phyloP scores from a whole-genome alignment of 1,140 invertebrate species.

The Diprion similis region DNA sequence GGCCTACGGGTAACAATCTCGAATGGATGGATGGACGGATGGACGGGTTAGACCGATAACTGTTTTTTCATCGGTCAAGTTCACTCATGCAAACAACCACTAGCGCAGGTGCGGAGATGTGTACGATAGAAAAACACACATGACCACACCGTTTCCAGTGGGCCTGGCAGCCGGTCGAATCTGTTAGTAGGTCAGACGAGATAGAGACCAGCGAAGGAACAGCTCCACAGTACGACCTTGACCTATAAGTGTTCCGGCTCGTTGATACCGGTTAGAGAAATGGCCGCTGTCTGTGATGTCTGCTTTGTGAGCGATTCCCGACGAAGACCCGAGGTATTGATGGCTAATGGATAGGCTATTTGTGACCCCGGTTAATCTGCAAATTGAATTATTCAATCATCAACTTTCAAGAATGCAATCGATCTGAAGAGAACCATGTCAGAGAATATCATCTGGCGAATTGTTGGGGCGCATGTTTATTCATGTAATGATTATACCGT shows the following conservation, averaged over 20 bases:
- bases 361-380: no score
- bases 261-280: neutral
- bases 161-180: slow-evolving; percentile 45
- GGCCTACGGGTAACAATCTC: neutral
- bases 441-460: neutral
- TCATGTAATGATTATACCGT: no score
- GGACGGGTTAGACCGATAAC: neutral
- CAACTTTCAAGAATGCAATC: no score
- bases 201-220: slow-evolving; percentile 30
- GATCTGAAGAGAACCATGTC: neutral
- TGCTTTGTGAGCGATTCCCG: neutral
- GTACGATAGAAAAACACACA: neutral
- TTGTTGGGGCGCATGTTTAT: neutral
- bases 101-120: neutral
- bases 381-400: no score
- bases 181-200: slow-evolving; percentile 52
- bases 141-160: neutral
- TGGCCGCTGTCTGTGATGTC: neutral
- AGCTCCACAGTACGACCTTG: neutral
- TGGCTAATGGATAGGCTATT: neutral
- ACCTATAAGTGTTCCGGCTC: neutral
- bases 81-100: neutral
- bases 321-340: neutral
- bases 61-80: neutral
- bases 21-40: neutral